Evolutionary conservation across 2,113 vertebrate species (phyloP).

Genomic region (Danio rerio): DNA sequence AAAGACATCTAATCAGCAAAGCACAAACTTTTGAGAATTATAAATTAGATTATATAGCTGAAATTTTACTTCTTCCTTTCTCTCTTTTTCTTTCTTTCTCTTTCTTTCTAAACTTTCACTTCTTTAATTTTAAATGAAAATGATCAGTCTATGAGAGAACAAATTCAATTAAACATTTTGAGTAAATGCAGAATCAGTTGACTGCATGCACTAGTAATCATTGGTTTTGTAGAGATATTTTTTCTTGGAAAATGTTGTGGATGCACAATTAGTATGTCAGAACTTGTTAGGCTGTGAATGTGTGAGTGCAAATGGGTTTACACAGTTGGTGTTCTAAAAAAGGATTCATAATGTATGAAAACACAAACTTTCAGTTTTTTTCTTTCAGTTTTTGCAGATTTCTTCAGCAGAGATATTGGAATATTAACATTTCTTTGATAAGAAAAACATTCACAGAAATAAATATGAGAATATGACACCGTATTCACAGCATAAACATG

Average conservation of each 20-base stretch:
- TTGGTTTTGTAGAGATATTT: slow-evolving; percentile 30
- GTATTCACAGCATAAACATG: not conserved
- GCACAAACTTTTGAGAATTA: slow-evolving; percentile 54
- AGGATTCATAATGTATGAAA: slow-evolving; percentile 19
- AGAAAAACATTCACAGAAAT: not conserved
- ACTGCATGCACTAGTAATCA: slow-evolving; percentile 46
- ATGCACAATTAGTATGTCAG: slow-evolving; percentile 32
- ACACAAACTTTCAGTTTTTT: slow-evolving; percentile 30
- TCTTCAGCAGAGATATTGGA: slow-evolving; percentile 9
- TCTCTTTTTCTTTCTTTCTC: not conserved
- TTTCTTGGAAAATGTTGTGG: slow-evolving; percentile 20
- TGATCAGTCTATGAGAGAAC: not conserved
- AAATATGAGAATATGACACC: not conserved
- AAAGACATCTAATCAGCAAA: slow-evolving; percentile 50
- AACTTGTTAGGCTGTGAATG: slow-evolving; percentile 28
- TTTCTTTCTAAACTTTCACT: slow-evolving; percentile 12
- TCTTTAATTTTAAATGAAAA: slow-evolving; percentile 31
- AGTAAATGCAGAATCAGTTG: slow-evolving; percentile 42
- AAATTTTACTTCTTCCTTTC: not conserved
- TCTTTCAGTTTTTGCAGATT: slow-evolving; percentile 33
- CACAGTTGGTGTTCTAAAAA: slow-evolving; percentile 4
- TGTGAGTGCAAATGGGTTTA: slow-evolving; percentile 34
- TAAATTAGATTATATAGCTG: slow-evolving; percentile 31
- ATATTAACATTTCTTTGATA: not conserved
- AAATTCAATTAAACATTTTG: slow-evolving; percentile 18